Evolutionary conservation across 2,113 vertebrate species (phyloP).

Genomic region (Polyodon spathula): DNA sequence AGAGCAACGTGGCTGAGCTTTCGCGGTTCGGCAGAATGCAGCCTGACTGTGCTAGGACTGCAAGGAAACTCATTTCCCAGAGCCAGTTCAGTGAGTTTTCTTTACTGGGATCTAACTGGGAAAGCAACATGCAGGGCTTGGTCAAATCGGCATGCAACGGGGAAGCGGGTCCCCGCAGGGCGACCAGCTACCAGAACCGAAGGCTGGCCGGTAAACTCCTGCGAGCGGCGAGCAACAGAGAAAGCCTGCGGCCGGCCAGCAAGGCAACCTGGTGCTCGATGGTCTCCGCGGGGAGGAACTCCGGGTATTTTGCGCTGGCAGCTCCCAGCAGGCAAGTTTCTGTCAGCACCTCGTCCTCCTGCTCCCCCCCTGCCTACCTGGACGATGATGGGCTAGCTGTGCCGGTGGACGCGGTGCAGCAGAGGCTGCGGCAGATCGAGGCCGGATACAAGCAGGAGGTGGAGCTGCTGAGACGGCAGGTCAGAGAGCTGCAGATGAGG

Average conservation of each 20-base stretch:
- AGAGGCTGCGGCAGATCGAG: constrained; percentile 90
- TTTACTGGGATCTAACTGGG: constrained; percentile 80
- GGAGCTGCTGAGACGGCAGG: constrained; percentile 86
- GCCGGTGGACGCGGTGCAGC: constrained; percentile 87
- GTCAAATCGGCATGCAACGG: constrained; percentile 67
- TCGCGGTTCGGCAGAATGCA: constrained; percentile 26
- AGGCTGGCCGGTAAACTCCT: constrained; percentile 62
- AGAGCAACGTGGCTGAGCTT: neutral
- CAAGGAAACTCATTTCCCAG: constrained; percentile 64
- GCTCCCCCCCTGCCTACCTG: constrained; percentile 72
- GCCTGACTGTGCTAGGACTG: constrained; percentile 46
- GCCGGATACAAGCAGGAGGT: constrained; percentile 96
- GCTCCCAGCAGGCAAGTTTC: constrained; percentile 27
- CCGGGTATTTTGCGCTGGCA: constrained; percentile 31
- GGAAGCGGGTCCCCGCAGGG: constrained; percentile 50
- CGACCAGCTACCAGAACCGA: constrained; percentile 69
- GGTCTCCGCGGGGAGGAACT: constrained; percentile 28
- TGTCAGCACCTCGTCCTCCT: constrained; percentile 42
- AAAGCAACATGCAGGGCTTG: constrained; percentile 80
- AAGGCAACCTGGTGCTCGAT: constrained; percentile 46
- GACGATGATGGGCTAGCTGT: constrained; percentile 92
- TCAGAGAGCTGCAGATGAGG: constrained; percentile 86
- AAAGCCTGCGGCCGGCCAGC: constrained; percentile 30
- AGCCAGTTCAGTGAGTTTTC: constrained; percentile 77
- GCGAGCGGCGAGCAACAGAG: constrained; percentile 60